Base-by-base conservation (phyloP, 2,797 vertebrate genomes). In the Tapera naevia region DNA sequence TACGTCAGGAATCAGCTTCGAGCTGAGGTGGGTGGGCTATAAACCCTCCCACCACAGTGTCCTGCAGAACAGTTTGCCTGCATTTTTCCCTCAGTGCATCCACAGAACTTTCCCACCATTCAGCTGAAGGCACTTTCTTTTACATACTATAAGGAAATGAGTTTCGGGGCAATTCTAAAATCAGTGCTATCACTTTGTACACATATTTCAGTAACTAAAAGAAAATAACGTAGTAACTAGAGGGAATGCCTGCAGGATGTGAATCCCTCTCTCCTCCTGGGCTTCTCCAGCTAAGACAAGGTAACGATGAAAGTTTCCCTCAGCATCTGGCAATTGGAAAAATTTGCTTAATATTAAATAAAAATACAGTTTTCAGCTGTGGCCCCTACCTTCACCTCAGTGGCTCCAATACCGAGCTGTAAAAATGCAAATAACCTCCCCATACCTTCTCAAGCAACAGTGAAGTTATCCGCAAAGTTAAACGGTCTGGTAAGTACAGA, bases 1-100 rank as follows among this genome's bases (percentile, higher is more conserved):
- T 39, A 74, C 76, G 80, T 94, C 95, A 96, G 82, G 86, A 94
- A 74, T 3, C 30, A 65, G 45, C 37, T 12, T 35, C 65, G 54
- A 74, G 24, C 27, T 39, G 71, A 62, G 28, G 16, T 1, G 3
- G 85, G 35, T 69, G 51, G 58, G 80, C 43, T 73, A 8, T 37
- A 93, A 95, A 79, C 62, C 10, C 17, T 60, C 17, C 48, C 4
- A 4, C 17, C 33, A 35, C 21, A 33, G 39, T 0, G 5, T 8
- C 14, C 21, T 56, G 25, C 0, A 75, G 56, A 84, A 67, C 46
- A 62, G 8, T 28, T 54, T 70, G 45, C 37, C 17, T 8, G 14
- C 1, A 1, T 3, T 50, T 75, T 73, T 57, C 18, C 43, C 19
- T 16, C 46, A 70, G 25, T 0, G 0, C 2, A 1, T 23, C 70